Base-by-base conservation (phyloP, 2,888 invertebrate genomes). In the Harpagoxenus sublaevis region DNA sequence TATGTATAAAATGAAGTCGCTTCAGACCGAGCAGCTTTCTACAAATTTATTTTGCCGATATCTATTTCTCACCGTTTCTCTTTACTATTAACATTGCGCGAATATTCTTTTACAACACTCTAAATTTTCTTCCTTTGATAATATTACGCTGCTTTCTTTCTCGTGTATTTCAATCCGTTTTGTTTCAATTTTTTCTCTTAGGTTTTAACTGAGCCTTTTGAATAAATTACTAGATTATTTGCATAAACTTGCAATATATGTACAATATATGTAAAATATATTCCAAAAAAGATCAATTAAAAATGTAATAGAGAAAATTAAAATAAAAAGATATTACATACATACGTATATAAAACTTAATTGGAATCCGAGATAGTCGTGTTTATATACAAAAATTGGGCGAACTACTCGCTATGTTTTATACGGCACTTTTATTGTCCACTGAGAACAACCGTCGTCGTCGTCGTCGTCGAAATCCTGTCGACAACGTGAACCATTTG, bases 371-470 rank as follows among this genome's bases (percentile, higher is more conserved):
- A 65, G 28, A 23, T 23, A 65, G 10, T 3, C 62, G 15, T 6
- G 53, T 77, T 53, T 18, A n/a, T 18, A n/a, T 42, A 15, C 55
- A 68, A 57, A 57, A 68, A 68, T 78, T 31, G 12, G 39, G 42
- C 8, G 31, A 55, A 9, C 12, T 42, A 51, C 28, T 31, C 31
- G 55, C 35, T 18, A 10, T 15, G 28, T 77, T 77, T 23, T 23
- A 23, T 55, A 78, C 12, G 42, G 12, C 9, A 15, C 31, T 68
- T 78, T 78, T 78, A 66, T 42, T 18, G 28, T 12, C 39, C 18
- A 45, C 57, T 39, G 18, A 53, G 18, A 53, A 53, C 8, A 53
- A 42, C 77, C n/a, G 42, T 15, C 66, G 66, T 62, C 23, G 42
- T 35, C n/a, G 31, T 28, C n/a, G 48, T 23, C 28, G 42, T 35